phyloP scores from a whole-genome alignment of 1,140 invertebrate genomes.

The Eubasilissa regina region DNA sequence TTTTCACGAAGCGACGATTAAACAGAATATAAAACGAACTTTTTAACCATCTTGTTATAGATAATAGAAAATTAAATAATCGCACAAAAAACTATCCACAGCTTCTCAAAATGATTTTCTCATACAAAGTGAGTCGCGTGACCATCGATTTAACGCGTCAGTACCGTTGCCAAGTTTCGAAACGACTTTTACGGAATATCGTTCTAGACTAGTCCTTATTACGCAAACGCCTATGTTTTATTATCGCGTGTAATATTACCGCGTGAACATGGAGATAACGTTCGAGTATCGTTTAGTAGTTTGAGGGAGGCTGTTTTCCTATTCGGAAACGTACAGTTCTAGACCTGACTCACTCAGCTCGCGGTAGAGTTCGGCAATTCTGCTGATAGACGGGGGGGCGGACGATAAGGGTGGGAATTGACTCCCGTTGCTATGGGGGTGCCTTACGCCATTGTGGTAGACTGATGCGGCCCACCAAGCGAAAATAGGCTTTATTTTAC shows the following conservation, averaged over 20 bases:
- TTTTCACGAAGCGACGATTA: no score
- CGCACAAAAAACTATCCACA: no score
- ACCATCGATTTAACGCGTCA: no score
- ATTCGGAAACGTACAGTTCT: neutral
- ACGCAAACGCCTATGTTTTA: no score
- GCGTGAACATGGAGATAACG: neutral
- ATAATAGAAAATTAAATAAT: no score
- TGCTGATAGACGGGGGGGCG: neutral
- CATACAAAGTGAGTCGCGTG: no score
- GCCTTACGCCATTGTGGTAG: constrained; percentile 19
- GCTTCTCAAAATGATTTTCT: no score
- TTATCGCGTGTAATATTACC: neutral
- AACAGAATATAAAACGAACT: no score
- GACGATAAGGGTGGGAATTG: constrained; percentile 10
- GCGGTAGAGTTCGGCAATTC: constrained; percentile 8
- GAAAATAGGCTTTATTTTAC: constrained; percentile 16
- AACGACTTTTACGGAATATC: no score
- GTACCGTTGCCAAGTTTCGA: no score
- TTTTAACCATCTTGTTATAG: no score
- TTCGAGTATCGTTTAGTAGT: neutral
- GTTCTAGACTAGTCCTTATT: no score
- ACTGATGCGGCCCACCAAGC: constrained; percentile 10
- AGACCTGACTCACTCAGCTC: neutral
- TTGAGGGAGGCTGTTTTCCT: constrained; percentile 7
- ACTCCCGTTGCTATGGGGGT: constrained; percentile 29